Evolutionary conservation across 1,140 invertebrate species (phyloP), one percentile per base, ranked within the genome.

Genomic region (Pogonomyrmex californicus): DNA sequence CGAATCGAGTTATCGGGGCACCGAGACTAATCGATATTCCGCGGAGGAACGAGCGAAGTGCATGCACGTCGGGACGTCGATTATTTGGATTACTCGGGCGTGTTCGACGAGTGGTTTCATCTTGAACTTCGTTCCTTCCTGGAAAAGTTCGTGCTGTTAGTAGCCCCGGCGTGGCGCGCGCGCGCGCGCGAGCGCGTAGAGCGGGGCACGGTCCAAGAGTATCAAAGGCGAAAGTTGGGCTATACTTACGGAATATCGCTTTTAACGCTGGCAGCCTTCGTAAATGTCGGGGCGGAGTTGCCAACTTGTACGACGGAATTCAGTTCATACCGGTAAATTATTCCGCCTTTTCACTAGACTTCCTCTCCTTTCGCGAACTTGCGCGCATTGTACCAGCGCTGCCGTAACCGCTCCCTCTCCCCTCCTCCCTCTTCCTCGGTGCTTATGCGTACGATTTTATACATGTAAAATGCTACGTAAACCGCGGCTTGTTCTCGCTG

Each of bases 221-320:
- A 91, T 91, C 90, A 91, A 91, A 91, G 90, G 87, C 85, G 90
- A 91, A 91, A 91, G 90, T 91, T 91, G 71, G 58, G 62, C 90
- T 89, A 89, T 91, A 91, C 90, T 91, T 91, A 86, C 85, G 86
- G 86, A 91, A 91, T 91, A 89, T 91, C 90, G 90, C 90, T 91
- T 89, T 91, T 91, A 91, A 91, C 89, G 90, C 49, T 76, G 86
- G 78, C 75, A 70, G 30, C 87, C 82, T 62, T 70, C 66, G 76
- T 89, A 91, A 91, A 91, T 87, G 90, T 87, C 70, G 79, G 60
- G 90, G 90, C 87, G 90, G 90, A 91, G 89, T 91, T 91, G 79
- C 68, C 87, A 91, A 91, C 76, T 91, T 86, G 87, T 56, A 81
- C 87, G 87, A 89, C 86, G 77, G 90, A 91, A 87, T 91, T 54